A percentile compares a stretch with the other conserved stretches of the same genome.
These are phyloP conservation scores for Dynastes grantii DNA, from an alignment of 2,888 invertebrate genomes.

Conservation along the genomic window DNA sequence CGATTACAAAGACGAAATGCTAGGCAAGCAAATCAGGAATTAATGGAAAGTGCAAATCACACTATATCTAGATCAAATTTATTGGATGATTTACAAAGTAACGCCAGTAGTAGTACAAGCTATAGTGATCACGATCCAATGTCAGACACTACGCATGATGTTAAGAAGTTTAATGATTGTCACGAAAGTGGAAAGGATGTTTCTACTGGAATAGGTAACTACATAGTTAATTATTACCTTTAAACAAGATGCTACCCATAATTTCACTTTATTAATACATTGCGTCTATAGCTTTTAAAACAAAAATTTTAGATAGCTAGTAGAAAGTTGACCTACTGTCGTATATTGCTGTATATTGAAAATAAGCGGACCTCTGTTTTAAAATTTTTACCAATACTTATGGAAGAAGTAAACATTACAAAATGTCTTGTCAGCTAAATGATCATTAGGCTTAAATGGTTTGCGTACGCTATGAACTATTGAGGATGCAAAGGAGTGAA, in stretches of 20 bases:
- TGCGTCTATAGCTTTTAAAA: neutral
- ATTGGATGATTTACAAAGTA: conserved; percentile 70
- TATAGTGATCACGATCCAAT: conserved; percentile 69
- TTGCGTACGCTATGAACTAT: too few species aligned
- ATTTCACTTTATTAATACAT: too few species aligned
- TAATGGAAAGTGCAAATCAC: conserved; percentile 65
- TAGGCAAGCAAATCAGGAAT: conserved; percentile 66
- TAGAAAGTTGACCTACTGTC: too few species aligned
- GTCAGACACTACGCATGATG: conserved; percentile 68
- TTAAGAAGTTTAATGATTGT: conserved; percentile 69
- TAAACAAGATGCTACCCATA: too few species aligned
- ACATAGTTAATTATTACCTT: neutral
- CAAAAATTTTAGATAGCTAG: neutral
- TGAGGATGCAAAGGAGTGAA: too few species aligned
- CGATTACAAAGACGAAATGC: conserved; percentile 68
- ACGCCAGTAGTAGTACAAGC: conserved; percentile 71
- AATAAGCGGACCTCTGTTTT: too few species aligned
- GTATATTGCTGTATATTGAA: too few species aligned
- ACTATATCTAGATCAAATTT: conserved; percentile 67
- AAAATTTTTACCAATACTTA: too few species aligned
- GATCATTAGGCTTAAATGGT: too few species aligned
- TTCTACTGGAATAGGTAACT: conserved; percentile 51
- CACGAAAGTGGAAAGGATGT: conserved; percentile 68
- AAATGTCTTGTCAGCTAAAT: too few species aligned
- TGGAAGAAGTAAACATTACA: too few species aligned